These are phyloP conservation scores for Leptodactylus fuscus DNA, from an alignment of 2,113 vertebrate species.

Conservation along the genomic window DNA sequence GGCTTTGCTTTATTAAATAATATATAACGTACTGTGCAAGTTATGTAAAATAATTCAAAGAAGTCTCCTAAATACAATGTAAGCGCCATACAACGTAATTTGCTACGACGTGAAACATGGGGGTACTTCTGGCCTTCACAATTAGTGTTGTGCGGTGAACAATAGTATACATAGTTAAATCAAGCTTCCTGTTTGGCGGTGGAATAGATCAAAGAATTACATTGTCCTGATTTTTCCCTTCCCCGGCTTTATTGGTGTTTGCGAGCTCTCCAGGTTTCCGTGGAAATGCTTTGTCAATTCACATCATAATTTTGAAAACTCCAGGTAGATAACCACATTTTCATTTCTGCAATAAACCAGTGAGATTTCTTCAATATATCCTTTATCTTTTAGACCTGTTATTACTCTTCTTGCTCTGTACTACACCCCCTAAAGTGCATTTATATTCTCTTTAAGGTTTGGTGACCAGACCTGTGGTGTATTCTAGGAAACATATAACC, in stretches of 20 bases:
- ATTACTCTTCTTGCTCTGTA: slow-evolving; percentile 61
- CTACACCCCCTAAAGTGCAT: slow-evolving; percentile 61
- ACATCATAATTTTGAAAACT: slow-evolving; percentile 56
- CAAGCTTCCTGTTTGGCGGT: slow-evolving; percentile 18
- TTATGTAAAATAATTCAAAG: neutral
- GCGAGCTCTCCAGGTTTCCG: slow-evolving; percentile 37
- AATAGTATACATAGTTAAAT: slow-evolving; percentile 6
- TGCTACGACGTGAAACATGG: neutral
- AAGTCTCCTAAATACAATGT: neutral
- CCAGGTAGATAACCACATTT: slow-evolving; percentile 56
- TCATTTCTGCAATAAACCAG: slow-evolving; percentile 59
- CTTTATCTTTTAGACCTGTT: slow-evolving; percentile 58
- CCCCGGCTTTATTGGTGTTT: slow-evolving; percentile 47
- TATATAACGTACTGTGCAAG: neutral
- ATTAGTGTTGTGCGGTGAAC: slow-evolving; percentile 10
- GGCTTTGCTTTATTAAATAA: neutral
- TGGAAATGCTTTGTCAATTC: slow-evolving; percentile 56
- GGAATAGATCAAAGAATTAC: slow-evolving; percentile 41
- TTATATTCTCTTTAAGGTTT: slow-evolving; percentile 64
- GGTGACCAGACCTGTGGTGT: slow-evolving; percentile 43
- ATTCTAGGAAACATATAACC: slow-evolving; percentile 57
- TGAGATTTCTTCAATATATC: slow-evolving; percentile 59
- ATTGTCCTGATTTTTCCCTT: slow-evolving; percentile 39
- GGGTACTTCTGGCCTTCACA: slow-evolving; percentile 28
- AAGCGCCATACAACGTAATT: neutral